A percentile compares a stretch with the other conserved stretches of the same genome.
These are phyloP conservation scores for Tolypeutes matacus DNA, from an alignment of 2,797 vertebrate genomes.

Conservation along the genomic window DNA sequence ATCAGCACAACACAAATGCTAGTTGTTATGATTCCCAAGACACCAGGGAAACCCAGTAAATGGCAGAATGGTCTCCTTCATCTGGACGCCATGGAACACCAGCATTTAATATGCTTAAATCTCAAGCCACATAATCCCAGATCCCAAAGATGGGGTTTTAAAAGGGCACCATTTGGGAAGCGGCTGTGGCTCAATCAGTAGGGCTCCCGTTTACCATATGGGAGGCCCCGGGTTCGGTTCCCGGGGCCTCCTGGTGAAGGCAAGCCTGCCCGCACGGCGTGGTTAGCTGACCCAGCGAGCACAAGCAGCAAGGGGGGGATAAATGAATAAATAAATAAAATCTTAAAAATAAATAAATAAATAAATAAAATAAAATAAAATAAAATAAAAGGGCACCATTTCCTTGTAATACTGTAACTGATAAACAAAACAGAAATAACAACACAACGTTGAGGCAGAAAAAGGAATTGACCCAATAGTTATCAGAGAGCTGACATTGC, in stretches of 20 bases:
- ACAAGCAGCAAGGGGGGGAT: too few relatives aligned
- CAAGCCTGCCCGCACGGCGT: too few relatives aligned
- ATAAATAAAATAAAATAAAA: too few relatives aligned
- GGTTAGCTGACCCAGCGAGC: too few relatives aligned
- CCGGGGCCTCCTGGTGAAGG: too few relatives aligned
- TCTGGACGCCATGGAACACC: background rate
- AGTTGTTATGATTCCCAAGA: background rate
- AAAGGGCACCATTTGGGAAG: constrained; percentile 34
- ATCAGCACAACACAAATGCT: background rate
- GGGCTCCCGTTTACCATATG: too few relatives aligned
- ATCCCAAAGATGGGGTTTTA: background rate
- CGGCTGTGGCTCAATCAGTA: too few relatives aligned
- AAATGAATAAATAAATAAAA: too few relatives aligned
- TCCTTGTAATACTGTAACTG: background rate
- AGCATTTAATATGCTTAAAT: constrained; percentile 11
- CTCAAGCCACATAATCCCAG: background rate
- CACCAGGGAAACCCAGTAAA: constrained; percentile 8
- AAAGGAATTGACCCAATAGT: background rate
- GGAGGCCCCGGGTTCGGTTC: too few relatives aligned
- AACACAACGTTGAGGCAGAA: background rate
- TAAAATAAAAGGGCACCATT: constrained; percentile 18
- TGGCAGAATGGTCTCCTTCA: background rate
- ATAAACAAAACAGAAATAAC: background rate
- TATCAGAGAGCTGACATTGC: background rate
- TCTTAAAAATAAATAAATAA: too few relatives aligned